These are phyloP conservation scores for Maconellicoccus hirsutus DNA, from an alignment of 1,140 invertebrate genomes.

Conservation along the genomic window DNA sequence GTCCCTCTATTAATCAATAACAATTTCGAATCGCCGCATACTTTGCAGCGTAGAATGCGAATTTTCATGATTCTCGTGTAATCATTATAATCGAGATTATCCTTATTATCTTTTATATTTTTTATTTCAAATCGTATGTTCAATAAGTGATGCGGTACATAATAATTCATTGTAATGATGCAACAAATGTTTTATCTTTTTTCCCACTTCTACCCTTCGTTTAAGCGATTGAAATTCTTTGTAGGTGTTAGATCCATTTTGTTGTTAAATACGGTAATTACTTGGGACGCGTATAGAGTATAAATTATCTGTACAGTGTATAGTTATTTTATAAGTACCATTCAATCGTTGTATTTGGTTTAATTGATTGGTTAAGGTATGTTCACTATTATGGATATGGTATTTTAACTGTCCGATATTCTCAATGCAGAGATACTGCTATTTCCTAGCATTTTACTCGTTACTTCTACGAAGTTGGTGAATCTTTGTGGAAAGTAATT, in stretches of 20 bases:
- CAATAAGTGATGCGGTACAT: not conserved
- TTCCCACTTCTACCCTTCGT: not conserved
- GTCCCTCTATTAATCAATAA: slow-evolving; percentile 1
- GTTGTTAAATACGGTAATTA: not conserved
- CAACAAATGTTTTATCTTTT: not conserved
- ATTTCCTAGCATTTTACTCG: no score
- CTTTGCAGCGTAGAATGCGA: not conserved
- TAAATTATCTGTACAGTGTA: not conserved
- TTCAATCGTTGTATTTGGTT: not conserved
- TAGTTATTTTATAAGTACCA: no score
- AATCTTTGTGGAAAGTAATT: no score
- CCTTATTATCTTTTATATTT: not conserved
- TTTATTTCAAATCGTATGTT: not conserved
- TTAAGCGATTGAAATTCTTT: not conserved
- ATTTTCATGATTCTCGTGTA: not conserved
- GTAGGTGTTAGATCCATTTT: not conserved
- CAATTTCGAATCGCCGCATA: slow-evolving; percentile 8
- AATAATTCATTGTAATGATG: not conserved
- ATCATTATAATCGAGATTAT: not conserved
- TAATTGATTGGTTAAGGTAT: not conserved
- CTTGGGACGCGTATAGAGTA: not conserved
- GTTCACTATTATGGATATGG: not conserved
- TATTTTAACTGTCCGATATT: no score
- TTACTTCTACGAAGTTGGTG: no score
- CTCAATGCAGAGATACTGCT: no score